A percentile compares a stretch with the other conserved stretches of the same genome.
phyloP scores from a whole-genome alignment of 2,113 vertebrate genomes.

The Dromas ardeola region DNA sequence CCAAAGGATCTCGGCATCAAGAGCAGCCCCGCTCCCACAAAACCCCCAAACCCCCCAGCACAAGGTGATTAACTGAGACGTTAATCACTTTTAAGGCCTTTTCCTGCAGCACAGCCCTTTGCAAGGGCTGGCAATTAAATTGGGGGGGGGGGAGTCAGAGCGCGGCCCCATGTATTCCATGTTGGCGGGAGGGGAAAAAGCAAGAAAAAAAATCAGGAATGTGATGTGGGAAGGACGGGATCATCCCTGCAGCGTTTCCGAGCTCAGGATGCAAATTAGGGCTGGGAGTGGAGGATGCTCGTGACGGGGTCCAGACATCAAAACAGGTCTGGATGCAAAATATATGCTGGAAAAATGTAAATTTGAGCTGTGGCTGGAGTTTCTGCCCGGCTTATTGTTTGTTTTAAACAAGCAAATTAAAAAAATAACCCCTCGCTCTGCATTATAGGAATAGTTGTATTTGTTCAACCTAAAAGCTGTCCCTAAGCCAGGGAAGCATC shows the following conservation, averaged over 20 bases:
- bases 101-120: not conserved
- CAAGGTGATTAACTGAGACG: rapidly evolving
- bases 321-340: not conserved
- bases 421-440: rapidly evolving
- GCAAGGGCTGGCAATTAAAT: not conserved
- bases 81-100: not conserved
- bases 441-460: rapidly evolving
- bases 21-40: rapidly evolving
- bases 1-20: rapidly evolving
- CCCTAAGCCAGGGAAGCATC: not conserved
- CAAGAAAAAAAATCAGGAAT: not conserved
- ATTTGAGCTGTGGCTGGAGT: not conserved
- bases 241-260: rapidly evolving
- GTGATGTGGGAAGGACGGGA: rapidly evolving
- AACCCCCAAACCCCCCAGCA: not conserved
- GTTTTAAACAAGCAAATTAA: rapidly evolving
- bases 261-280: not conserved
- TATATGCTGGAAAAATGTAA: not conserved
- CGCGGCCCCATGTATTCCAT: rapidly evolving
- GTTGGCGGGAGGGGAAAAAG: rapidly evolving
- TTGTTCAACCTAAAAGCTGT: not conserved
- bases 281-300: rapidly evolving
- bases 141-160: rapidly evolving
- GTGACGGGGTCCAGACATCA: rapidly evolving
- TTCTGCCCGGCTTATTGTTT: rapidly evolving